These are phyloP conservation scores for Sinocyclocheilus maitianheensis DNA, from an alignment of 2,113 vertebrate genomes.

Conservation along the genomic window DNA sequence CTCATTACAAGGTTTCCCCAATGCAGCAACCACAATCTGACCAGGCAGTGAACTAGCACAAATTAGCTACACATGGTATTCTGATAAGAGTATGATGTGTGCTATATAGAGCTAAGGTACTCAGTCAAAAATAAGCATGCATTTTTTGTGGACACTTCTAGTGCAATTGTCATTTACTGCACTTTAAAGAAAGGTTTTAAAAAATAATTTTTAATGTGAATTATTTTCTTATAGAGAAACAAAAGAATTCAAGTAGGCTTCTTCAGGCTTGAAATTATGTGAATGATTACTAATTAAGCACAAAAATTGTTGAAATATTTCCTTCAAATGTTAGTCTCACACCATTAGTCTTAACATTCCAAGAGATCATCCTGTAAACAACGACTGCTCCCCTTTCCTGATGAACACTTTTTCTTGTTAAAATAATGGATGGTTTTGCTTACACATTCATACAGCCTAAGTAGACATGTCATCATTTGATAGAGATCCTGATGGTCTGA, in stretches of 20 bases:
- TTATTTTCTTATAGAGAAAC: background rate
- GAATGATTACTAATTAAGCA: background rate
- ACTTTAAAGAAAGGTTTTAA: background rate
- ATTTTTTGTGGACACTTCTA: background rate
- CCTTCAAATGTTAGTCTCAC: background rate
- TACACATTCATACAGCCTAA: background rate
- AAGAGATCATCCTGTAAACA: background rate
- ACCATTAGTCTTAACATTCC: background rate
- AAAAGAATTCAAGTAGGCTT: background rate
- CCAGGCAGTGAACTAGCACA: slow-evolving; percentile 38
- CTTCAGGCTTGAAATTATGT: background rate
- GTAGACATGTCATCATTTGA: slow-evolving; percentile 19
- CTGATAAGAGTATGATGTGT: slow-evolving; percentile 34
- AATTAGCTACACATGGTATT: slow-evolving; percentile 28
- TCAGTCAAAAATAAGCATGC: slow-evolving; percentile 21
- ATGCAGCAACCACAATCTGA: slow-evolving; percentile 51
- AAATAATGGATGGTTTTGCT: slow-evolving; percentile 8
- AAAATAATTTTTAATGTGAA: background rate
- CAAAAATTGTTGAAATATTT: background rate
- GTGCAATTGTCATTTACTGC: no score
- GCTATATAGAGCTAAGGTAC: slow-evolving; percentile 6
- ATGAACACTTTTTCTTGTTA: background rate
- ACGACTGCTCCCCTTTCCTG: background rate
- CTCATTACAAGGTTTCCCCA: slow-evolving; percentile 53
- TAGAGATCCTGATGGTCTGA: background rate